These are phyloP conservation scores for Hydriomena furcata DNA, from an alignment of 2,888 invertebrate species.

Conservation along the genomic window DNA sequence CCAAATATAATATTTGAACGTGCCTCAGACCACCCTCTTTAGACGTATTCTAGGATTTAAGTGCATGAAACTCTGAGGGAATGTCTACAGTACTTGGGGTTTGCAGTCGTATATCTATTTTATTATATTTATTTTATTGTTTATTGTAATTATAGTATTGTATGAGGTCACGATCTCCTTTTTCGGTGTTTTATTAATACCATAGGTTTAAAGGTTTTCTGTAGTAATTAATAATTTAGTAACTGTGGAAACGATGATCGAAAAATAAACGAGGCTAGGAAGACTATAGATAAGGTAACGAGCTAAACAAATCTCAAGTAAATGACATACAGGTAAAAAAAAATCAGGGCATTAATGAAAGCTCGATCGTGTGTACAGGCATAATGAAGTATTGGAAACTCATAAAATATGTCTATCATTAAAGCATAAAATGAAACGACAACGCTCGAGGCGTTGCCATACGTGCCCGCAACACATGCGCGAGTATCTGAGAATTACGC, in stretches of 20 bases:
- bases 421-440: conserved; percentile 44
- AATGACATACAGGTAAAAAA: conserved; percentile 34
- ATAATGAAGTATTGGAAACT: conserved; percentile 51
- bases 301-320: conserved; percentile 24
- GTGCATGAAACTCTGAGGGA: too few relatives aligned
- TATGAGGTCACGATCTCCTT: too few relatives aligned
- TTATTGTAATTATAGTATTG: too few relatives aligned
- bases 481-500: conserved; percentile 32
- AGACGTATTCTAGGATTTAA: too few relatives aligned
- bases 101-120: too few relatives aligned
- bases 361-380: conserved; percentile 40
- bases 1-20: too few relatives aligned
- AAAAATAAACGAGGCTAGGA: conserved; percentile 8
- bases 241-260: conserved; percentile 14
- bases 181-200: too few relatives aligned
- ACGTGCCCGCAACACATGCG: conserved; percentile 42
- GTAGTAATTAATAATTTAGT: neutral
- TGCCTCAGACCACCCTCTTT: too few relatives aligned
- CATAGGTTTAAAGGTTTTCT: too few relatives aligned
- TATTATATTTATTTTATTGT: too few relatives aligned
- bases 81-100: too few relatives aligned
- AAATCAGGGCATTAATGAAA: conserved; percentile 33
- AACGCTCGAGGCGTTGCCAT: conserved; percentile 47
- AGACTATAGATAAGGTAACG: conserved; percentile 24
- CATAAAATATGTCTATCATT: conserved; percentile 50